Conservation (phyloP, 2,888 invertebrate species). For the Clivina fossor region DNA sequence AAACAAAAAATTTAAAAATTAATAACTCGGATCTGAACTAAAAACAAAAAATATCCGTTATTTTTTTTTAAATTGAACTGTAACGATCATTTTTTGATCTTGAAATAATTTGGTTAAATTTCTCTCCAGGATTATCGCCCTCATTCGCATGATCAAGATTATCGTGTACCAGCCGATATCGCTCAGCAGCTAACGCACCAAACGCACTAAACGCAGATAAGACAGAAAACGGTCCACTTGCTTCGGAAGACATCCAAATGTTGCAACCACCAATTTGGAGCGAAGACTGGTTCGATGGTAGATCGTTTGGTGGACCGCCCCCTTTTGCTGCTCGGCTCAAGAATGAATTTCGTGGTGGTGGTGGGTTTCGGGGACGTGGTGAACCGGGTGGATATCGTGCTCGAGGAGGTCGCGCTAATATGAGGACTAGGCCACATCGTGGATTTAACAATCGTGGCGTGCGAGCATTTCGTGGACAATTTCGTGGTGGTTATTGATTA, state of each 20-base stretch:
- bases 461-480: constrained; percentile 45
- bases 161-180: constrained; percentile 46
- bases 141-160: constrained; percentile 47
- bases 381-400: constrained; percentile 48
- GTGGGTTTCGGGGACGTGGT: constrained; percentile 27
- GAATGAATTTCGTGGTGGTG: constrained; percentile 18
- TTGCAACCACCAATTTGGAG: constrained; percentile 8
- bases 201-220: constrained; percentile 5
- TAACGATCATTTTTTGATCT: no score
- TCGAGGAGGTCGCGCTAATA: constrained; percentile 39
- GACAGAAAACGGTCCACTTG: constrained; percentile 10
- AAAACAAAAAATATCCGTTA: no score
- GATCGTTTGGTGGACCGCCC: constrained; percentile 5
- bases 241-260: constrained; percentile 6
- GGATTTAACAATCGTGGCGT: constrained; percentile 43
- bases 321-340: constrained; percentile 13
- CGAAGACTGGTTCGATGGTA: constrained; percentile 18
- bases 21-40: no score
- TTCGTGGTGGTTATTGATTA: constrained; percentile 47
- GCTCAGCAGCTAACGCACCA: constrained; percentile 43
- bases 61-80: no score
- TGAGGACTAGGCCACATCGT: constrained; percentile 43
- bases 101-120: no score
- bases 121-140: constrained; percentile 40
- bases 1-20: no score